Evolutionary conservation across 2,113 vertebrate genomes (phyloP).

Genomic region (Ranitomeya imitator): DNA sequence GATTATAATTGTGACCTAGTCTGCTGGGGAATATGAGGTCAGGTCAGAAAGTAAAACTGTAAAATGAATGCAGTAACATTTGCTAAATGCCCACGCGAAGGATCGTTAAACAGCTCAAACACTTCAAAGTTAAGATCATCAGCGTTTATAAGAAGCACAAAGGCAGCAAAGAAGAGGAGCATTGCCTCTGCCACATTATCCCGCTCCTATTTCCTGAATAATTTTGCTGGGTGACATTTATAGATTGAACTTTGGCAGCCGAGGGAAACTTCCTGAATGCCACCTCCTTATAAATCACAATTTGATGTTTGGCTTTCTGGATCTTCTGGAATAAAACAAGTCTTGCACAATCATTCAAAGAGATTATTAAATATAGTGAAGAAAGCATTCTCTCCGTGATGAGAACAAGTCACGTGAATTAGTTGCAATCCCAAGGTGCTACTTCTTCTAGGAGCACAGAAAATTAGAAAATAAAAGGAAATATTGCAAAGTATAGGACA

Average conservation of each 20-base stretch:
- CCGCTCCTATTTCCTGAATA: conserved; percentile 40
- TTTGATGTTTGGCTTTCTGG: conserved; percentile 3
- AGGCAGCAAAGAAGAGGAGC: conserved; percentile 3
- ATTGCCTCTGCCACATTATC: conserved; percentile 28
- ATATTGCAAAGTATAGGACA: too few relatives aligned
- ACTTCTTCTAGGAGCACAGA: neutral
- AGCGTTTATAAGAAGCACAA: conserved; percentile 34
- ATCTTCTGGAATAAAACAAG: neutral
- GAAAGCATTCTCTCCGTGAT: conserved; percentile 2
- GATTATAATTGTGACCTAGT: neutral
- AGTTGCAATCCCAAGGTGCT: neutral
- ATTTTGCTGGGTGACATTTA: conserved; percentile 47
- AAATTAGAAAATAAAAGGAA: too few relatives aligned
- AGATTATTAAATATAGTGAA: neutral
- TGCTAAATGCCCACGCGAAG: neutral
- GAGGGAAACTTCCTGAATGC: conserved; percentile 1
- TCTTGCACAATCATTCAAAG: neutral
- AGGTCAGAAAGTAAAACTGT: conserved; percentile 7
- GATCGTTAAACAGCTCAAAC: neutral
- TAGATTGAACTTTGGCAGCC: conserved; percentile 44
- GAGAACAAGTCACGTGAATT: neutral
- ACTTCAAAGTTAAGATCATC: conserved; percentile 26
- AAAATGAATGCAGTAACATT: neutral
- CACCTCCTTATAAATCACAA: neutral
- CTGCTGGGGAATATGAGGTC: conserved; percentile 12